phyloP scores from a whole-genome alignment of 2,797 vertebrate species.

The Myotis pilosus region DNA sequence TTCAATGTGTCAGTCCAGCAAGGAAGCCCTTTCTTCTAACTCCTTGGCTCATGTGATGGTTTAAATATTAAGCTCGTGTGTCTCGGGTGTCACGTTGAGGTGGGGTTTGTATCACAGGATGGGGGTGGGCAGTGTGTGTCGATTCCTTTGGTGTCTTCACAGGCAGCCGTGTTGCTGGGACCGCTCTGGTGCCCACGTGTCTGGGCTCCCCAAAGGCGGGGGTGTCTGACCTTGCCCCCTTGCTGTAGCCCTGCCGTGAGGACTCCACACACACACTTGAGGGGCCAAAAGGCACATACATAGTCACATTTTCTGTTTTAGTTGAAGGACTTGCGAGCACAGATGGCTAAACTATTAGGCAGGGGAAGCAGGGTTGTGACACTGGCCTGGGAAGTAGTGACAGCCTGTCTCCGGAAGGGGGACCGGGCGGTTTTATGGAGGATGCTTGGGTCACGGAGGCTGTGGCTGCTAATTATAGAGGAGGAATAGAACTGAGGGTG shows the following conservation, averaged over 20 bases:
- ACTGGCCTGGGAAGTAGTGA: neutral
- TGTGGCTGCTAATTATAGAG: neutral
- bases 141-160: neutral
- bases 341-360: neutral
- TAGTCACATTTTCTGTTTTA: neutral
- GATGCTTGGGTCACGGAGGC: neutral
- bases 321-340: neutral
- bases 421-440: neutral
- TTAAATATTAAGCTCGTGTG: constrained; percentile 27
- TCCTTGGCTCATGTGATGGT: neutral
- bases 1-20: neutral
- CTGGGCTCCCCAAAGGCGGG: neutral
- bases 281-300: neutral
- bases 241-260: neutral
- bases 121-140: neutral
- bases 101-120: neutral
- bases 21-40: neutral
- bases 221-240: neutral
- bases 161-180: neutral
- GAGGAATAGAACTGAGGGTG: neutral
- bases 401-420: neutral
- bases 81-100: neutral
- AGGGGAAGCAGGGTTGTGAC: neutral
- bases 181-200: rapidly evolving
- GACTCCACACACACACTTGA: neutral